Conservation (phyloP, 2,797 vertebrate genomes). For the Pitangus sulphuratus region DNA sequence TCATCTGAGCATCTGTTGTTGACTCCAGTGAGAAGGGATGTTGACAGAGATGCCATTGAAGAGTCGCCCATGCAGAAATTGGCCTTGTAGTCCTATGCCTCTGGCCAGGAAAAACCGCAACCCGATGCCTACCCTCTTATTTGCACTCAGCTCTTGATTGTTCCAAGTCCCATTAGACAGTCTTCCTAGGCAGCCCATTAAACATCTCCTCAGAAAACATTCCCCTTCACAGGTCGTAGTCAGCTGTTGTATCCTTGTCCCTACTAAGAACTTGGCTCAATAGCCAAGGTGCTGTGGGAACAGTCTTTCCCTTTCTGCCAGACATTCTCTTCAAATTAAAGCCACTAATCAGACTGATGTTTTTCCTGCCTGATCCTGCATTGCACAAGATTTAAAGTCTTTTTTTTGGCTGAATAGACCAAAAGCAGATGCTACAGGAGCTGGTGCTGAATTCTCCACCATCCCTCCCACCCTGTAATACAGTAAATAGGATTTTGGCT, state of each 20-base stretch:
- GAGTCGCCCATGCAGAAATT: neutral
- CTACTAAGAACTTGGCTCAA: neutral
- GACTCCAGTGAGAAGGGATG: neutral
- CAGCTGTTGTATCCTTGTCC: neutral
- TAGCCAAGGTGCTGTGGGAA: neutral
- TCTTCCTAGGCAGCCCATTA: neutral
- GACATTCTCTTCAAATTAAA: conserved; percentile 8
- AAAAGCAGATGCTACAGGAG: neutral
- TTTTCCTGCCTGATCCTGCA: neutral
- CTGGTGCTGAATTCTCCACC: neutral
- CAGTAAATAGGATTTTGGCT: neutral
- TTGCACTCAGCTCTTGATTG: neutral
- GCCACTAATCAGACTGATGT: neutral
- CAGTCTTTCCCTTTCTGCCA: neutral
- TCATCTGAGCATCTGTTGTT: neutral
- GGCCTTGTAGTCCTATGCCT: neutral
- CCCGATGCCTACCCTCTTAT: neutral
- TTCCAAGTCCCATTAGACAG: neutral
- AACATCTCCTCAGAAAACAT: neutral
- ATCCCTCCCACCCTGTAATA: neutral
- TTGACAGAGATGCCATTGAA: neutral
- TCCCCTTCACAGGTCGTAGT: neutral
- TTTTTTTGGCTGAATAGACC: neutral
- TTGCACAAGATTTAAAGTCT: neutral
- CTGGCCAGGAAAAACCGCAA: neutral